Percentiles rank a stretch among this genome's conserved stretches.
phyloP scores from a whole-genome alignment of 1,140 invertebrate genomes.

The Ostrea denselamellosa region DNA sequence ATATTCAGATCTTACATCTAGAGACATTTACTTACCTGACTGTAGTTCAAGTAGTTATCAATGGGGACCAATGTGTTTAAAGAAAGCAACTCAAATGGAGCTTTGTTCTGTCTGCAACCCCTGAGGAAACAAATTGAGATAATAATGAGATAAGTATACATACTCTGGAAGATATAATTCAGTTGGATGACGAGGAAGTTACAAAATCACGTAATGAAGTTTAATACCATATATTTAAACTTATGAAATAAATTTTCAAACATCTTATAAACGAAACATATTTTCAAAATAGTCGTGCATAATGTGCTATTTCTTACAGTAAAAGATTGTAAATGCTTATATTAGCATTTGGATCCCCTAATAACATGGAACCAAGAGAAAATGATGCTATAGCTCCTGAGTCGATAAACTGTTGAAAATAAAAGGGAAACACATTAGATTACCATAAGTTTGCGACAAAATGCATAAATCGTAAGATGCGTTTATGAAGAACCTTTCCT shows the following conservation, averaged over 20 bases:
- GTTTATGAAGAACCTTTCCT: neutral
- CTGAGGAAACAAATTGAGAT: constrained; percentile 33
- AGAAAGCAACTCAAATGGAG: constrained; percentile 50
- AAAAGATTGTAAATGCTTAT: constrained; percentile 55
- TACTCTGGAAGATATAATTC: too few relatives aligned
- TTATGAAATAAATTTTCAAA: neutral
- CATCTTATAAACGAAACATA: neutral
- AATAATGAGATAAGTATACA: too few relatives aligned
- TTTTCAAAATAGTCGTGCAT: neutral
- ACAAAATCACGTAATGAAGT: too few relatives aligned
- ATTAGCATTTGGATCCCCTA: constrained; percentile 46
- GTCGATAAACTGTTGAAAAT: constrained; percentile 52
- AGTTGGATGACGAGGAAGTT: too few relatives aligned
- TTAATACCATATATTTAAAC: neutral
- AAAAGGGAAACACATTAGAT: neutral
- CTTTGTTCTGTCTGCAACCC: constrained; percentile 55
- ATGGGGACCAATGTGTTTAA: constrained; percentile 51
- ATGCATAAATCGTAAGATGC: too few relatives aligned
- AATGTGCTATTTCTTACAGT: constrained; percentile 47
- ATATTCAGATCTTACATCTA: too few relatives aligned
- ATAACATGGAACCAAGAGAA: constrained; percentile 50
- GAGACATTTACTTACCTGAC: neutral
- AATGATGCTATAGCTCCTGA: constrained; percentile 47
- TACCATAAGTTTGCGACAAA: too few relatives aligned
- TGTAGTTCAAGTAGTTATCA: constrained; percentile 55